These are phyloP conservation scores for Trypoxylon attenuatum DNA, from an alignment of 2,888 invertebrate species.

Conservation along the genomic window DNA sequence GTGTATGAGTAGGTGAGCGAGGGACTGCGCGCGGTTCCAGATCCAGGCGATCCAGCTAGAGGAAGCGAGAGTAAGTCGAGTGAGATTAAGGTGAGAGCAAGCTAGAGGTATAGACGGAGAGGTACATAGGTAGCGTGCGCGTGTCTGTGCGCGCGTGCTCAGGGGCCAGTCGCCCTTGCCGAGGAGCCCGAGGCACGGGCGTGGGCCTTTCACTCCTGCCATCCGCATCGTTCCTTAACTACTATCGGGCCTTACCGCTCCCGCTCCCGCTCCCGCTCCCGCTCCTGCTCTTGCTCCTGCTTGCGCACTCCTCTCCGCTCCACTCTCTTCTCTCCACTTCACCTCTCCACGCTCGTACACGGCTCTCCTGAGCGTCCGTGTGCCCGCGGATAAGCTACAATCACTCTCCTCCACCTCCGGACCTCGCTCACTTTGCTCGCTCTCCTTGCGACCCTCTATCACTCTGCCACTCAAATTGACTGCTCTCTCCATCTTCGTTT, in stretches of 20 bases:
- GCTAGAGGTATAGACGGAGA: background rate
- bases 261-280: background rate
- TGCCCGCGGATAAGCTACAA: slow-evolving; percentile 55
- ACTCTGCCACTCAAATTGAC: no score
- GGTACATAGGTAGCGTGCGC: background rate
- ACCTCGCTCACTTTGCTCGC: background rate
- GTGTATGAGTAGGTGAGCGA: slow-evolving; percentile 22
- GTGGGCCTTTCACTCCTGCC: slow-evolving; percentile 75
- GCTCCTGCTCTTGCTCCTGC: no score
- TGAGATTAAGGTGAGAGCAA: background rate
- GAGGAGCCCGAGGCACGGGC: slow-evolving; percentile 74
- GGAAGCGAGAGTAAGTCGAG: background rate
- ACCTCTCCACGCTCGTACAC: no score
- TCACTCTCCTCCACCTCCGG: slow-evolving; percentile 41
- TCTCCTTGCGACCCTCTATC: background rate
- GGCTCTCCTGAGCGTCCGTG: no score
- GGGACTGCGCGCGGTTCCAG: slow-evolving; percentile 12
- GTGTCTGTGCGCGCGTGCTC: slow-evolving; percentile 52
- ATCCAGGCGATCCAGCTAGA: slow-evolving; percentile 50
- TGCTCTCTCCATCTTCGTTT: no score
- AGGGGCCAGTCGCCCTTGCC: slow-evolving; percentile 73
- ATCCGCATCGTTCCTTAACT: slow-evolving; percentile 71
- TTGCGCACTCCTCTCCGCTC: no score
- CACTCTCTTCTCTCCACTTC: no score
- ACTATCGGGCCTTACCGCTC: slow-evolving; percentile 5